Evolutionary conservation across 2,113 vertebrate species (phyloP), one percentile per base, ranked within the genome.

Genomic region (Pelmatolapia mariae): DNA sequence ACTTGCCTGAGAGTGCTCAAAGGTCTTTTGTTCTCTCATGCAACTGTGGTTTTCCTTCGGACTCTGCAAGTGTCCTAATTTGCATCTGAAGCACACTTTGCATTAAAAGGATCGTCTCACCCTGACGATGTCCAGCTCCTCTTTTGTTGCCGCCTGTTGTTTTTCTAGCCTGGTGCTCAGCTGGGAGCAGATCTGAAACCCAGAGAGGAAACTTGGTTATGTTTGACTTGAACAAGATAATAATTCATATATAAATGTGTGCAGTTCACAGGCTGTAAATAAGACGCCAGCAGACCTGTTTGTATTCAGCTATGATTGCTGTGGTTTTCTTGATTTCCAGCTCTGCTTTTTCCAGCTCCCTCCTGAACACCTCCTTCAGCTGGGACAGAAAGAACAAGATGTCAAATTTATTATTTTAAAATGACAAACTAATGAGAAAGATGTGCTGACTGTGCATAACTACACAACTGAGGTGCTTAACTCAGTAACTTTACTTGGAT

Each of bases 311-410:
- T 83, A 99, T 99, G 96, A 99, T 99, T 6, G 98, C 98, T 12
- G 98, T 98, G 5, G 98, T 99, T 96, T 99, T 99, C 96, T 98
- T 99, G 90, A 99, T 99, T 95, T 99, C 98, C 36, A 95, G 96
- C 92, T 99, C 98, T 3, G 99, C 98, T 91, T 99, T 99, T 92
- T 99, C 98, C 78, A 99, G 95, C 91, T 99, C 98, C 94, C 98
- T 98, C 92, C 98, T 97, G 96, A 99, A 99, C 79, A 99, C 97
- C 89, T 99, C 99, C 93, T 99, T 99, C 57, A 99, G 95, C 99
- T 99, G 89, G n/a, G 2, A 80, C 73, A 18, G 78, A 4, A 36
- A 85, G 31, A 86, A 73, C 8, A 38, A 22, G 10, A 79, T 2
- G 15, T 87, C 84, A 57, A 43, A 54, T 24, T 50, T 2, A 61